Conservation (phyloP, 2,888 invertebrate species). For the Heteropelma amictum region DNA sequence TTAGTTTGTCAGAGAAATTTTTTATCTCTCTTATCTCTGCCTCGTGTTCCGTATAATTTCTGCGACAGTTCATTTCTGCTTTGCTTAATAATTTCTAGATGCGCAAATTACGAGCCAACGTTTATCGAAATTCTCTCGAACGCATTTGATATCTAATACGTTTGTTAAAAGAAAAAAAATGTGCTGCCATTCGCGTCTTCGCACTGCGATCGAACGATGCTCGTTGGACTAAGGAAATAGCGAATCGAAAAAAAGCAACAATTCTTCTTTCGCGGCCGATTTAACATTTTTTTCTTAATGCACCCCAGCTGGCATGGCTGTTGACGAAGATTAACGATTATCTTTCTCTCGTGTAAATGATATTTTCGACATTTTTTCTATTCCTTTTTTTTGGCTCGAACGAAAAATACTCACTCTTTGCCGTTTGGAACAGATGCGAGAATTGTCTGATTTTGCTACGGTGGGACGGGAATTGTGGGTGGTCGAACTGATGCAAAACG, state of each 20-base stretch:
- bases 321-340: background rate
- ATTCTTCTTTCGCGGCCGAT: background rate
- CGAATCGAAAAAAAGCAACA: constrained; percentile 16
- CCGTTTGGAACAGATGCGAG: too few species aligned
- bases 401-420: too few species aligned
- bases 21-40: constrained; percentile 18
- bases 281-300: background rate
- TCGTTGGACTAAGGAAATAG: constrained; percentile 37
- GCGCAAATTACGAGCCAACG: background rate
- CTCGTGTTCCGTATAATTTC: too few species aligned
- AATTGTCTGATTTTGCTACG: background rate
- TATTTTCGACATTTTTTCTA: background rate
- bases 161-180: background rate
- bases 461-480: background rate
- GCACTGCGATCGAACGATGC: constrained; percentile 49
- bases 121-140: background rate
- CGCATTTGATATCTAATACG: background rate
- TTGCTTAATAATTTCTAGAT: constrained; percentile 26
- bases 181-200: constrained; percentile 44
- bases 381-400: background rate
- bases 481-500: constrained; percentile 25
- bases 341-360: background rate
- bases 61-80: background rate
- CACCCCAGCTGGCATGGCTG: background rate
- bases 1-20: constrained; percentile 71